phyloP scores from a whole-genome alignment of 2,888 invertebrate species.

The Erynnis tages region DNA sequence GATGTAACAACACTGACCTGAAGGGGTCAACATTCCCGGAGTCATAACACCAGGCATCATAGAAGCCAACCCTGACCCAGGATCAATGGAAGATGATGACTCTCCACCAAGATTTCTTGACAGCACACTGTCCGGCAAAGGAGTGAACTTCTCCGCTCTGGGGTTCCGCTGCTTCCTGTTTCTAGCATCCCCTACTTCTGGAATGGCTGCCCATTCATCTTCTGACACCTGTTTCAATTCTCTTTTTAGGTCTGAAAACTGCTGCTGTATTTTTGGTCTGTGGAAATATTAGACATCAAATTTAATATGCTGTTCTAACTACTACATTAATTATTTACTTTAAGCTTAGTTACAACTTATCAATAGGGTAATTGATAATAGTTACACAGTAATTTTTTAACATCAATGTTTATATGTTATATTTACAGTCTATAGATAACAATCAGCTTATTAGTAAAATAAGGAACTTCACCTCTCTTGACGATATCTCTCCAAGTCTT shows the following conservation, averaged over 20 bases:
- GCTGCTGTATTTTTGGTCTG: slow-evolving; percentile 99
- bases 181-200: slow-evolving; percentile 99
- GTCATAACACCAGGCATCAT: slow-evolving; percentile 93
- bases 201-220: slow-evolving; percentile 98
- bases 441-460: neutral
- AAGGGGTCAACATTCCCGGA: slow-evolving; percentile 93
- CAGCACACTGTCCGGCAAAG: slow-evolving; percentile 97
- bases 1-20: slow-evolving; percentile 67
- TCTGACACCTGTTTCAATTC: slow-evolving; percentile 91
- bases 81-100: slow-evolving; percentile 89
- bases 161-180: slow-evolving; percentile 98
- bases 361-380: too few species aligned
- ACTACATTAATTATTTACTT: too few species aligned
- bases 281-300: neutral
- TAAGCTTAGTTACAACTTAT: too few species aligned
- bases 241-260: slow-evolving; percentile 98
- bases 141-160: slow-evolving; percentile 97
- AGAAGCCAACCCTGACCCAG: slow-evolving; percentile 91
- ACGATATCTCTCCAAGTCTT: slow-evolving; percentile 97
- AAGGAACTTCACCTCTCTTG: slow-evolving; percentile 86
- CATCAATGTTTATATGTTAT: too few species aligned
- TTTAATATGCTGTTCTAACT: neutral
- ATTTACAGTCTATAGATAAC: too few species aligned
- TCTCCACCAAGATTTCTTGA: slow-evolving; percentile 93
- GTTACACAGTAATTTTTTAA: too few species aligned